Percentiles rank a stretch among this genome's conserved stretches.
phyloP scores from a whole-genome alignment of 2,113 vertebrate genomes.

The Nannobrachium achirus region DNA sequence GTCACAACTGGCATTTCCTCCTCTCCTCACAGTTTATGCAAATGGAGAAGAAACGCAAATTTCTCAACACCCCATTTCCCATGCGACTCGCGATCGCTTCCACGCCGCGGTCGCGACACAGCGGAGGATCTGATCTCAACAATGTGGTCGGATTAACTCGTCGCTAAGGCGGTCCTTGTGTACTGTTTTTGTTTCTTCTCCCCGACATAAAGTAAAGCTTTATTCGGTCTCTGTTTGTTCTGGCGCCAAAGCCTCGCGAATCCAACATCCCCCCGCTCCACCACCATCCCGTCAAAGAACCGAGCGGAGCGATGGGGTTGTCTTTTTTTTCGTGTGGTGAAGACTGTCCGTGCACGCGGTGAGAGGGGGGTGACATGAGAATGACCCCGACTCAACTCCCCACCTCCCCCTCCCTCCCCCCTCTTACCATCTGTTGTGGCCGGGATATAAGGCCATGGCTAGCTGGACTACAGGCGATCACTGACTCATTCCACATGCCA shows the following conservation, averaged over 20 bases:
- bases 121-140: too few species aligned
- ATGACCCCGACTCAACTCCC: conserved; percentile 58
- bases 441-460: conserved; percentile 42
- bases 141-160: too few species aligned
- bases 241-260: background rate
- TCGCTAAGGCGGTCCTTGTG: too few species aligned
- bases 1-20: conserved; percentile 6
- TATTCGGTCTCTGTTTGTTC: background rate
- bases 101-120: too few species aligned
- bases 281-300: too few species aligned
- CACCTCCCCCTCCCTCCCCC: conserved; percentile 46
- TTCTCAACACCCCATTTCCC: background rate
- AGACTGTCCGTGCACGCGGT: conserved; percentile 64
- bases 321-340: conserved; percentile 43
- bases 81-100: background rate
- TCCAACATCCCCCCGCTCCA: background rate
- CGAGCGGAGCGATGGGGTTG: conserved; percentile 28
- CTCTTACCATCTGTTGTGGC: conserved; percentile 44
- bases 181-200: too few species aligned
- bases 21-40: background rate
- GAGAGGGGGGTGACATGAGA: conserved; percentile 46
- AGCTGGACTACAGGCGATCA: conserved; percentile 48
- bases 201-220: too few species aligned
- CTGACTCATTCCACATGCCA: conserved; percentile 72
- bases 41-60: conserved; percentile 7